Base-by-base conservation (phyloP, 2,113 vertebrate species). In the Sturnus vulgaris region DNA sequence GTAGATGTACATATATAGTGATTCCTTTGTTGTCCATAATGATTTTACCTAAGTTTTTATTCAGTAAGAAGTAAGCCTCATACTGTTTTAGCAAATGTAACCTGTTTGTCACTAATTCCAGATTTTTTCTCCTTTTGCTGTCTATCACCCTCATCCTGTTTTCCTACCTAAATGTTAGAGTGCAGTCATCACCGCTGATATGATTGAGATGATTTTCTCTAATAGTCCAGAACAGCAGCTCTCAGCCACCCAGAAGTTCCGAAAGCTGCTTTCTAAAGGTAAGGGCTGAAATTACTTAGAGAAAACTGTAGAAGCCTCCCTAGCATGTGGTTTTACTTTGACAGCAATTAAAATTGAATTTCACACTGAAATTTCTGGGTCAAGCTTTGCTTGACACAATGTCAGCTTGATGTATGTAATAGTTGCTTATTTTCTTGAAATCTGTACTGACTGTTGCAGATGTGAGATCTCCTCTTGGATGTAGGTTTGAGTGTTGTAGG, bases 161-260 rank as follows among this genome's bases (percentile, higher is more conserved):
- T 81, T 12, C 15, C 7, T 1, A 17, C 13, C 15, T 72, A 59
- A 83, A 95, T 96, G 15, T 30, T 78, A 98, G 98, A 98, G 97
- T 95, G 98, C 98, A 49, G 98, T 98, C 71, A 99, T 99, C 96
- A 99, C 99, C n/a, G 98, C 98, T 53, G 99, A 99, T 97, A 99
- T 99, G 99, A 99, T 98, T 76, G 99, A 99, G 95, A 99, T 99
- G 99, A 99, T 99, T 96, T 99, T 99, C 97, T 99, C 99, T 40
- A 99, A 98, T 86, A 98, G 98, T 77, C 99, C 99, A 80, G 99
- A 99, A 86, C 99, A 99, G 77, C 99, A 99, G 95, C 99, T 99
- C 90, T 99, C 99, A 95, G 99, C 99, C 82, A 99, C 99, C 21
- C 99, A 99, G 96, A 99, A 99, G 90, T 99, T 99, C 95, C 97